A percentile compares a stretch with the other conserved stretches of the same genome.
phyloP scores from a whole-genome alignment of 2,888 invertebrate species.

The Eristalis intricaria region DNA sequence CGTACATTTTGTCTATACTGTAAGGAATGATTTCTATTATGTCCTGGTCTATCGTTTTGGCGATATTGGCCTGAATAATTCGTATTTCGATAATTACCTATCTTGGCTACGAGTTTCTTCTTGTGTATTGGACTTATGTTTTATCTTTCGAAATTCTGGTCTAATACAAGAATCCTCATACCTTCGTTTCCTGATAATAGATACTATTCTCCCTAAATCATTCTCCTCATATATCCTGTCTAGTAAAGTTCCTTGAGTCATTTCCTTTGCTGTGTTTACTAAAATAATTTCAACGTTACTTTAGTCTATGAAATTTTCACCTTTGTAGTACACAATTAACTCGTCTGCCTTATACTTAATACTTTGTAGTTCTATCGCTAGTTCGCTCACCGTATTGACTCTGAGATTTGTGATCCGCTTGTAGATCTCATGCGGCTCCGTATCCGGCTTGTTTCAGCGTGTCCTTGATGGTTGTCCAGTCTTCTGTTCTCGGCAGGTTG shows the following conservation, averaged over 20 bases:
- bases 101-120: not conserved
- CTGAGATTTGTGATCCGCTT: no score
- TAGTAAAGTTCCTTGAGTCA: no score
- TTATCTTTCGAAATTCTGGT: no score
- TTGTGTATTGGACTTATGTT: not conserved
- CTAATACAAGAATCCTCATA: conserved; percentile 4
- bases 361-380: no score
- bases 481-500: not conserved
- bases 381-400: no score
- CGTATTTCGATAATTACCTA: not conserved
- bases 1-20: not conserved
- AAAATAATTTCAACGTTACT: not conserved
- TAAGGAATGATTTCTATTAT: not conserved
- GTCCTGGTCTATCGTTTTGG: not conserved
- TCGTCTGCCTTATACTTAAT: conserved; percentile 3
- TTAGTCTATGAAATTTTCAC: not conserved
- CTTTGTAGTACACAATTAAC: not conserved
- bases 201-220: not conserved
- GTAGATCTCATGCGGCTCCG: no score
- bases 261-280: no score
- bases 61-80: conserved; percentile 1
- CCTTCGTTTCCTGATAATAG: not conserved
- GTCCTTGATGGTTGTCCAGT: not conserved
- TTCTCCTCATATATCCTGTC: conserved; percentile 2
- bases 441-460: not conserved